Conservation (phyloP, 2,113 vertebrate species). For the Eretmochelys imbricata region DNA sequence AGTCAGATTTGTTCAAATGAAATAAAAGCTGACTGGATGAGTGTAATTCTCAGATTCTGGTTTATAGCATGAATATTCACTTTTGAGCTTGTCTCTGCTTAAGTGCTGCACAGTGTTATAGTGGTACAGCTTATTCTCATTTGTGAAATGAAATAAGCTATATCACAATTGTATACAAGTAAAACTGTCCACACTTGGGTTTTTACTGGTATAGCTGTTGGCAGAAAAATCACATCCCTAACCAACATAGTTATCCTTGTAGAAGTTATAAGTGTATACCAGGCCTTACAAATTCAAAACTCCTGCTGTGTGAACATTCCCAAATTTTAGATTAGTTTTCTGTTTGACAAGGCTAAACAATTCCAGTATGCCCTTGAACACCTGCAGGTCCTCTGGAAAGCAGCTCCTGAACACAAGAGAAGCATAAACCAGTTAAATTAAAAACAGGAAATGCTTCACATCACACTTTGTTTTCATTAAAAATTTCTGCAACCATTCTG, state of each 20-base stretch:
- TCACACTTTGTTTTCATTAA: slow-evolving; percentile 63
- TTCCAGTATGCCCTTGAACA: background rate
- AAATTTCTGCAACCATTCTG: slow-evolving; percentile 12
- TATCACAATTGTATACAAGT: background rate
- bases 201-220: background rate
- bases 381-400: slow-evolving; percentile 53
- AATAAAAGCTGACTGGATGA: background rate
- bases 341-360: slow-evolving; percentile 25
- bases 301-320: slow-evolving; percentile 21
- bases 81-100: background rate
- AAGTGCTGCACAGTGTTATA: too few relatives aligned
- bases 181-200: background rate
- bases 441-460: slow-evolving; percentile 61
- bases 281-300: background rate
- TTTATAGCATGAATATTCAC: background rate
- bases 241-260: background rate
- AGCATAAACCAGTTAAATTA: slow-evolving; percentile 1
- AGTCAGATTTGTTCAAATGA: too few relatives aligned
- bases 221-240: background rate
- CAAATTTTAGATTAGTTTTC: slow-evolving; percentile 24
- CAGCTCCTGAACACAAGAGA: slow-evolving; percentile 18
- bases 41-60: background rate
- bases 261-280: background rate
- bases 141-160: background rate
- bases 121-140: too few relatives aligned